phyloP scores from a whole-genome alignment of 2,888 invertebrate genomes.

The Macrophya annulata region DNA sequence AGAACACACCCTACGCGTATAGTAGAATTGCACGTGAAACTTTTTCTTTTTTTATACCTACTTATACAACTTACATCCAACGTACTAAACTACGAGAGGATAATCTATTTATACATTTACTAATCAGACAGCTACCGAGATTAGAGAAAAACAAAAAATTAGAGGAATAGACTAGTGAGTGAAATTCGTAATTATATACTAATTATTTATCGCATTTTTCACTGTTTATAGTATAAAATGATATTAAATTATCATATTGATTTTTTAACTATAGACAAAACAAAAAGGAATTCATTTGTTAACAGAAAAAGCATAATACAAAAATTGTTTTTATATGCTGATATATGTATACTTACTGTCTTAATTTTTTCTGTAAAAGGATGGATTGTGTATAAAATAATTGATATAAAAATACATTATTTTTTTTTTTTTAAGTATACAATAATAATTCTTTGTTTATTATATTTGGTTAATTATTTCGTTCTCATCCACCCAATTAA shows the following conservation, averaged over 20 bases:
- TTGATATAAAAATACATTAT: neutral
- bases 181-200: too few relatives aligned
- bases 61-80: neutral
- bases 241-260: neutral
- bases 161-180: neutral
- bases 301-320: neutral
- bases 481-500: slow-evolving; percentile 52
- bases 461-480: slow-evolving; percentile 69
- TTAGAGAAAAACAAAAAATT: neutral
- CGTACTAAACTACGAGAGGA: neutral
- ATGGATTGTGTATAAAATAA: neutral
- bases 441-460: slow-evolving; percentile 57
- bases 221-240: neutral
- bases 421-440: neutral
- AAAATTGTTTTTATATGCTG: neutral
- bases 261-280: too few relatives aligned
- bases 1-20: too few relatives aligned
- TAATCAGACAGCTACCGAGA: neutral
- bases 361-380: neutral
- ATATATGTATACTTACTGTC: neutral
- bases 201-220: neutral
- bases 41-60: neutral
- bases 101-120: neutral
- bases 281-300: neutral
- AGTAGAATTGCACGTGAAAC: neutral